phyloP scores from a whole-genome alignment of 2,888 invertebrate genomes.

The Gymnoscelis rufifasciata region DNA sequence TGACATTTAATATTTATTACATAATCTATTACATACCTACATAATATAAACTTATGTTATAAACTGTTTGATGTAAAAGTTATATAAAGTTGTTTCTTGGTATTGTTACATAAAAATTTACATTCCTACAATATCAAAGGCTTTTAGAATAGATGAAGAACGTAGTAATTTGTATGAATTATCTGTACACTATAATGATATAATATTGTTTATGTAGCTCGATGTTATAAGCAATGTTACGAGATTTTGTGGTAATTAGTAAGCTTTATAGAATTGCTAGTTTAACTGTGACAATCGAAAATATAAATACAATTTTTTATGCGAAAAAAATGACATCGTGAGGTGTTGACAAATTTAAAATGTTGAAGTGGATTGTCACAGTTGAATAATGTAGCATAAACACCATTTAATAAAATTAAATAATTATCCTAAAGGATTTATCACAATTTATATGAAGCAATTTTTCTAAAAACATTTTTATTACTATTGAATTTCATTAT shows the following conservation, averaged over 20 bases:
- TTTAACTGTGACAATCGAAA: conserved; percentile 35
- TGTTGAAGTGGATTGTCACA: conserved; percentile 7
- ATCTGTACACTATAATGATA: conserved; percentile 34
- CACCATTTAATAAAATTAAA: conserved; percentile 6
- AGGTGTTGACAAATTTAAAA: no score
- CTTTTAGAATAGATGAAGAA: conserved; percentile 44
- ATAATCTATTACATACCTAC: conserved; percentile 5
- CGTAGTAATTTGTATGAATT: conserved; percentile 35
- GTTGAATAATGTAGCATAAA: conserved; percentile 20
- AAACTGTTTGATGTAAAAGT: conserved; percentile 31
- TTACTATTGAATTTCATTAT: conserved; percentile 27
- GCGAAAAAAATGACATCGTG: no score
- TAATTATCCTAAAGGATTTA: conserved; percentile 7
- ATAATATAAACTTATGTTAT: conserved; percentile 19
- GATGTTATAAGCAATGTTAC: conserved; percentile 61
- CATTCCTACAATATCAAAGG: conserved; percentile 22
- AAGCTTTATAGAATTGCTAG: conserved; percentile 46
- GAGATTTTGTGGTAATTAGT: conserved; percentile 41
- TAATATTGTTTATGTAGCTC: conserved; percentile 47
- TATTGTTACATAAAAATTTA: conserved; percentile 15
- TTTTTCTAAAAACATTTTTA: conserved; percentile 39
- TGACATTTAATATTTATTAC: neutral
- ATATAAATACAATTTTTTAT: neutral
- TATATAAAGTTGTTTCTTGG: conserved; percentile 17
- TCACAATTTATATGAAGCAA: conserved; percentile 40